Percentiles rank a stretch among this genome's conserved stretches.
These are phyloP conservation scores for Tretioscincus oriximinensis DNA, from an alignment of 2,113 vertebrate genomes.

Conservation along the genomic window DNA sequence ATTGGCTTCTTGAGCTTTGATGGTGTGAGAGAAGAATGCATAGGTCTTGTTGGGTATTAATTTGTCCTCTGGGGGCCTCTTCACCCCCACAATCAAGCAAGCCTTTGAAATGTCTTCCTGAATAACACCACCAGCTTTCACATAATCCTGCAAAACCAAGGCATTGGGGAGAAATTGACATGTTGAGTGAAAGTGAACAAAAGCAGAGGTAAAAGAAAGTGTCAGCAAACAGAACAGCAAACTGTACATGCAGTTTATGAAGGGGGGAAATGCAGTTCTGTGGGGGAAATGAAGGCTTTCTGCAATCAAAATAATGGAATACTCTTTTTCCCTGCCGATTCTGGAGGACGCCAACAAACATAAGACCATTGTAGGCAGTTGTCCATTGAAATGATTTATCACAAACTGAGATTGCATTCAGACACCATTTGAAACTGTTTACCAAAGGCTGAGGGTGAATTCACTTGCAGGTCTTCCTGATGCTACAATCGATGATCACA, in stretches of 20 bases:
- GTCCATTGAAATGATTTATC: not conserved
- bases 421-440: no score
- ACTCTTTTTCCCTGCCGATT: not conserved
- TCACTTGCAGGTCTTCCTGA: no score
- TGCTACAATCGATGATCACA: no score
- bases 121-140: slow-evolving; percentile 88
- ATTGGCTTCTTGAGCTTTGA: slow-evolving; percentile 97
- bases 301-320: not conserved
- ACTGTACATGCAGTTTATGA: not conserved
- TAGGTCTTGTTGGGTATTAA: slow-evolving; percentile 91
- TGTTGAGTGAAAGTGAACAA: not conserved
- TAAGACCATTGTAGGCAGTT: not conserved
- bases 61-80: slow-evolving; percentile 90
- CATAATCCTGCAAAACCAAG: slow-evolving; percentile 80
- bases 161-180: slow-evolving; percentile 7
- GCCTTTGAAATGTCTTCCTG: slow-evolving; percentile 95
- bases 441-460: no score
- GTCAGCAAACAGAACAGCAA: not conserved
- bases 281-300: no score
- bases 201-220: not conserved
- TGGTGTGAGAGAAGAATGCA: slow-evolving; percentile 98
- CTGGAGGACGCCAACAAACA: not conserved
- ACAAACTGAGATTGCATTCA: no score
- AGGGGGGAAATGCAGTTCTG: not conserved
- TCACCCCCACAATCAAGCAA: slow-evolving; percentile 92